phyloP scores from a whole-genome alignment of 2,888 invertebrate species.

The Clanis bilineata region DNA sequence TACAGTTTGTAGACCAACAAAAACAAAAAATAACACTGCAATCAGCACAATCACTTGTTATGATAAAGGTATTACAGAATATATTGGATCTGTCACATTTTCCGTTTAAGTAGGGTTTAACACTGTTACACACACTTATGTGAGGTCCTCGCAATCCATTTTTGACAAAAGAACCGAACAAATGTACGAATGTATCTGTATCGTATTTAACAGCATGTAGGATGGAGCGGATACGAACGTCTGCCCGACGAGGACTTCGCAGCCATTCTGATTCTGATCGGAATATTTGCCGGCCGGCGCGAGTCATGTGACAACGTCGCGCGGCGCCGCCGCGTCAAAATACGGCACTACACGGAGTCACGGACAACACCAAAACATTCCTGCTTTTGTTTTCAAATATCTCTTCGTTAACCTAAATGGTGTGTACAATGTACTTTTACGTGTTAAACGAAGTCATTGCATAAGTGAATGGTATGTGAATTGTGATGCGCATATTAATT shows the following conservation, averaged over 20 bases:
- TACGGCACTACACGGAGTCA: slow-evolving; percentile 39
- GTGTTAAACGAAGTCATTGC: neutral
- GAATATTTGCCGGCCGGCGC: slow-evolving; percentile 51
- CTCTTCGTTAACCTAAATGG: no score
- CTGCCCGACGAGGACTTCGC: slow-evolving; percentile 42
- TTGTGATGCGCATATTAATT: neutral
- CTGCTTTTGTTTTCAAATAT: slow-evolving; percentile 22
- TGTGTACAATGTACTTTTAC: no score
- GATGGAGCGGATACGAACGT: slow-evolving; percentile 38
- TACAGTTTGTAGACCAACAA: slow-evolving; percentile 57
- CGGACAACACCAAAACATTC: no score
- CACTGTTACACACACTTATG: slow-evolving; percentile 45
- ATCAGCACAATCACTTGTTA: slow-evolving; percentile 24
- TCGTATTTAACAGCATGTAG: slow-evolving; percentile 50
- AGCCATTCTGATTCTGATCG: slow-evolving; percentile 46
- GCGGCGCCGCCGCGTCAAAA: slow-evolving; percentile 55
- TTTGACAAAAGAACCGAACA: slow-evolving; percentile 38
- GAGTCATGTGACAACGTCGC: slow-evolving; percentile 60
- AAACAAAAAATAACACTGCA: slow-evolving; percentile 46
- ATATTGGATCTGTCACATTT: slow-evolving; percentile 37
- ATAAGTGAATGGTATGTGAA: neutral
- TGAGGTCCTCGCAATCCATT: slow-evolving; percentile 57
- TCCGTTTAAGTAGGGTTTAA: slow-evolving; percentile 27
- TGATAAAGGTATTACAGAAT: neutral
- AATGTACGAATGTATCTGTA: slow-evolving; percentile 35